Evolutionary conservation across 2,113 vertebrate species (phyloP).

Genomic region (Hepsetus odoe): DNA sequence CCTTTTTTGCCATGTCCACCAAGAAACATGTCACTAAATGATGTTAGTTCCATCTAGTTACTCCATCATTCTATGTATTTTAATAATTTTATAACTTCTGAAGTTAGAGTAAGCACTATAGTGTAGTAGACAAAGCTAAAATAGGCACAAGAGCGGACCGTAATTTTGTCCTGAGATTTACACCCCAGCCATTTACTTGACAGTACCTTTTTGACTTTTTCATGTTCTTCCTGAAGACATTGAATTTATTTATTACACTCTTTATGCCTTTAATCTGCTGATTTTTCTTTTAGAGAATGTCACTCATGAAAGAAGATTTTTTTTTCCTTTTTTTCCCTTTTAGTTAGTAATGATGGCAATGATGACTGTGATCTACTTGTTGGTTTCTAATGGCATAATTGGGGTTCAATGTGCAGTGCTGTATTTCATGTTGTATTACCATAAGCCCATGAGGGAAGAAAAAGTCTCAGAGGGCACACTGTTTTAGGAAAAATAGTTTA

Average conservation of each 20-base stretch:
- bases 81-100: background rate
- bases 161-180: background rate
- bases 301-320: no score
- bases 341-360: constrained; percentile 71
- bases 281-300: constrained; percentile 43
- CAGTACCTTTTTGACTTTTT: background rate
- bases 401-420: constrained; percentile 67
- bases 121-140: background rate
- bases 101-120: background rate
- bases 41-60: constrained; percentile 16
- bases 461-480: constrained; percentile 27
- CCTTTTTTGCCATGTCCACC: background rate
- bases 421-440: constrained; percentile 74
- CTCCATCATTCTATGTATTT: background rate
- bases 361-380: constrained; percentile 70
- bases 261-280: constrained; percentile 76
- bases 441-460: constrained; percentile 70
- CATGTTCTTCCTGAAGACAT: constrained; percentile 51
- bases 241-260: constrained; percentile 81
- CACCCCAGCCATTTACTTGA: constrained; percentile 60
- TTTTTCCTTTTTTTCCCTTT: constrained; percentile 58
- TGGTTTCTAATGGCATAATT: constrained; percentile 83
- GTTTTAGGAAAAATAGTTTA: constrained; percentile 9
- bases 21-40: background rate
- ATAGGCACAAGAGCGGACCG: constrained; percentile 5